Conservation (phyloP, 2,888 invertebrate genomes). For the Brachyopa scutellaris region DNA sequence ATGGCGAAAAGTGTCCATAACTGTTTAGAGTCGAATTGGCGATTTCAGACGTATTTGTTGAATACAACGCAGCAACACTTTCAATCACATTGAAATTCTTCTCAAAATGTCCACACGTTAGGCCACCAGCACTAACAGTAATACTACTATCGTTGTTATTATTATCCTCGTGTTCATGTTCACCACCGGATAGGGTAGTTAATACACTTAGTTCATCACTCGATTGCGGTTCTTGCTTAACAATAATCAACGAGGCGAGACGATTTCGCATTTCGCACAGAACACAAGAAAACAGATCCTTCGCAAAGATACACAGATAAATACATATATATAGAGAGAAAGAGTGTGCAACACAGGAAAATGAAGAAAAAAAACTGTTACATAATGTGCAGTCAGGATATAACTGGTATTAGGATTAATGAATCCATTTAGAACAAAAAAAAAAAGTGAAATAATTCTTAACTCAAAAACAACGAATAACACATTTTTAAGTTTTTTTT, state of each 20-base stretch:
- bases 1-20: slow-evolving; percentile 57
- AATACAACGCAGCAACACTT: slow-evolving; percentile 39
- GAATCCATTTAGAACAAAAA: not conserved
- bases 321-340: not conserved
- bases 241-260: slow-evolving; percentile 81
- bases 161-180: slow-evolving; percentile 54
- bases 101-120: slow-evolving; percentile 52
- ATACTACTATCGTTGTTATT: slow-evolving; percentile 43
- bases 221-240: slow-evolving; percentile 80
- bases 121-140: slow-evolving; percentile 47
- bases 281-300: slow-evolving; percentile 28
- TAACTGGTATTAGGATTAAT: too few species aligned
- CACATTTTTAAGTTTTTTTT: slow-evolving; percentile 2
- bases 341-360: not conserved
- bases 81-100: slow-evolving; percentile 45
- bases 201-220: slow-evolving; percentile 67
- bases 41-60: slow-evolving; percentile 13
- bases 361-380: slow-evolving; percentile 2
- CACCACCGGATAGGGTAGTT: slow-evolving; percentile 46
- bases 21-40: slow-evolving; percentile 24
- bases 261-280: slow-evolving; percentile 80
- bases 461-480: slow-evolving; percentile 53
- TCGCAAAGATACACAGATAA: not conserved
- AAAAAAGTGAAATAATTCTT: not conserved
- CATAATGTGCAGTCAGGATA: slow-evolving; percentile 40